These are phyloP conservation scores for Phortica okadai DNA, from an alignment of 2,888 invertebrate species.

Conservation along the genomic window DNA sequence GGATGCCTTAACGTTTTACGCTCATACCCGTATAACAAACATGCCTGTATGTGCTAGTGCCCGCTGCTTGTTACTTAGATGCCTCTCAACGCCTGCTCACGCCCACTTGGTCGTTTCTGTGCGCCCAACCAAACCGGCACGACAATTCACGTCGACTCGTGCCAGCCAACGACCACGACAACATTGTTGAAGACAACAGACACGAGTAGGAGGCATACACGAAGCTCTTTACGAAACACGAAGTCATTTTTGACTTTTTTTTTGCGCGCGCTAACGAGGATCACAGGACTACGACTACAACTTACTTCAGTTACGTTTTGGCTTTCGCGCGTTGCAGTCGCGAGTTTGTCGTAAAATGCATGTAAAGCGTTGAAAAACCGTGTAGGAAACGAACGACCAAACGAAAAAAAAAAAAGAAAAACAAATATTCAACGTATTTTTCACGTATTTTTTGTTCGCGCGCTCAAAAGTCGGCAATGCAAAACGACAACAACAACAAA, in stretches of 20 bases:
- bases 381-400: too few species aligned
- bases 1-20: not conserved
- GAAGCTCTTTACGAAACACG: conserved; percentile 41
- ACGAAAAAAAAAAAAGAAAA: too few species aligned
- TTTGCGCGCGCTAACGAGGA: conserved; percentile 41
- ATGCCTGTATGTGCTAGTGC: not conserved
- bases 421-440: not conserved
- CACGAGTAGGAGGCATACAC: not conserved
- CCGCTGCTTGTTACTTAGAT: not conserved
- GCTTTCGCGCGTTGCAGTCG: conserved; percentile 61
- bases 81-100: not conserved
- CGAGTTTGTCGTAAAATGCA: conserved; percentile 20
- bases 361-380: not conserved
- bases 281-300: conserved; percentile 28
- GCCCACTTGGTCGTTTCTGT: conserved; percentile 12
- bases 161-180: not conserved
- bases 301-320: conserved; percentile 60
- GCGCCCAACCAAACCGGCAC: conserved; percentile 9
- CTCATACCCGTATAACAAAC: conserved; percentile 12
- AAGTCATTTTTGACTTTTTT: not conserved
- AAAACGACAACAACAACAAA: conserved; percentile 1
- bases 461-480: conserved; percentile 25
- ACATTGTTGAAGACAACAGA: not conserved
- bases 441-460: not conserved
- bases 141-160: not conserved